Base-by-base conservation (phyloP, 2,113 vertebrate genomes). In the Boleophthalmus pectinirostris region DNA sequence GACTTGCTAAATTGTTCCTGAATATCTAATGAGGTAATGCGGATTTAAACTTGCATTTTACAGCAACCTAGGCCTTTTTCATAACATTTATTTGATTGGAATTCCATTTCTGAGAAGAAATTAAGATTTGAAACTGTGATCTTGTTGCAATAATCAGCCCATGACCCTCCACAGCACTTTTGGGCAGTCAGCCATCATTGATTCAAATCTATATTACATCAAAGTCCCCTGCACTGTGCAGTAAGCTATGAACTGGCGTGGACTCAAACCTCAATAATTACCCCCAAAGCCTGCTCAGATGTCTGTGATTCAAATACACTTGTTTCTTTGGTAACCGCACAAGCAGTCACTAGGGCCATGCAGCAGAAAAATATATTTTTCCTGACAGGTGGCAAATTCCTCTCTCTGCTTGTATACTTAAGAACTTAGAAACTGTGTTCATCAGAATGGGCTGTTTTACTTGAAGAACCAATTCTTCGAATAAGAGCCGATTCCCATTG, bases 321-420 rank as follows among this genome's bases (percentile, higher is more conserved):
- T 76, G 83, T 85, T 85, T 85, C 85, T 88, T 71, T 78, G 85
- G 86, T 82, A 82, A 88, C 80, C 38, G 67, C 65, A 53, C 47
- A 73, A 69, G 18, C 6, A 54, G 20, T 54, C 51, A 54, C 51
- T 21, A 3, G 20, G 51, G 51, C 51, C 8, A 9, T n/a, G n/a
- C 7, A 21, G 21, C 51, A 21, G 20, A 54, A 9, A 21, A n/a
- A 54, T 54, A 51, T 20, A 20, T 51, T 18, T 5, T 20, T 51
- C 5, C 5, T 20, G 47, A 51, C 47, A 20, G 16, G 47, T 51
- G 51, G 20, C n/a, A 54, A 54, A 54, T 54, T 54, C 51, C 2
- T 43, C 7, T 43, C 9, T 43, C 38, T 6, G 8, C 9, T 43
- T 43, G 38, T 43, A 43, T 1, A 43, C 38, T 43, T 10, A 43